Percentiles rank a stretch among this genome's conserved stretches.
These are phyloP conservation scores for Coccyzus lansbergi DNA, from an alignment of 2,797 vertebrate genomes.

Conservation along the genomic window DNA sequence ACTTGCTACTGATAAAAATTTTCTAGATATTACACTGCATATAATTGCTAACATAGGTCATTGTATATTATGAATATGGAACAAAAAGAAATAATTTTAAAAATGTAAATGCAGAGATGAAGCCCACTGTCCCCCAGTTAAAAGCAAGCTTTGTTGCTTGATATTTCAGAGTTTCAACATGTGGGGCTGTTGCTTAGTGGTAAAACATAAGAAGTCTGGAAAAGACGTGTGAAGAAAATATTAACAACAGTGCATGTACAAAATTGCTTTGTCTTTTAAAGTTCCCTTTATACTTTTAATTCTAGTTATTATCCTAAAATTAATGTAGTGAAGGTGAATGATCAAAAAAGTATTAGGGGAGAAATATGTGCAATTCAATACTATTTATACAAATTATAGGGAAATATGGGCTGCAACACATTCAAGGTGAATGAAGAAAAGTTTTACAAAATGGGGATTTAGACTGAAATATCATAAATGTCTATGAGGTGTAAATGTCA, in stretches of 20 bases:
- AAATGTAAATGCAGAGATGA: neutral
- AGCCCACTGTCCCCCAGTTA: neutral
- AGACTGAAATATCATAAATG: neutral
- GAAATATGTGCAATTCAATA: neutral
- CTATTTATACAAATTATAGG: neutral
- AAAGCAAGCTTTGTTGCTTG: neutral
- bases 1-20: neutral
- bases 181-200: neutral
- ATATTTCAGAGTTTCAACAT: neutral
- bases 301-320: neutral
- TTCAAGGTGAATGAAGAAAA: neutral
- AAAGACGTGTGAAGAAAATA: neutral
- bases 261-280: neutral
- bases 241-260: neutral
- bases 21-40: neutral
- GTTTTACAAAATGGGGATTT: neutral
- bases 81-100: neutral
- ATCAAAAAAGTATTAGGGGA: too few relatives aligned
- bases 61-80: neutral
- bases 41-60: neutral
- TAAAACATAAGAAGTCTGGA: neutral
- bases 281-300: neutral
- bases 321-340: neutral
- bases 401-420: too few relatives aligned
- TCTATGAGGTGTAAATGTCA: neutral